These are phyloP conservation scores for Climacteris rufus DNA, from an alignment of 2,113 vertebrate genomes.

Conservation along the genomic window DNA sequence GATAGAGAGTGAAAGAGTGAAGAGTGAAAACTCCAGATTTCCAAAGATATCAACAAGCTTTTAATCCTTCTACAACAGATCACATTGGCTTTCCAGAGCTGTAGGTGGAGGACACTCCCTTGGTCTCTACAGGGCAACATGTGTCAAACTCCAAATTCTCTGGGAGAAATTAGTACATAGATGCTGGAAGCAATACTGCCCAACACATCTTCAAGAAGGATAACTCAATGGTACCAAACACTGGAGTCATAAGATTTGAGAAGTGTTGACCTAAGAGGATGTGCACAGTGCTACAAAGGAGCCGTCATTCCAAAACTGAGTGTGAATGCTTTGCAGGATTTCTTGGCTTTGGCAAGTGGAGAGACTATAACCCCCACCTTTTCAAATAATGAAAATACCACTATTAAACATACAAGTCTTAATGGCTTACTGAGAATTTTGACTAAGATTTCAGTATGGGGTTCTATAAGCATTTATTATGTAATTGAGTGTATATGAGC, in stretches of 20 bases:
- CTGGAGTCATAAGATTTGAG: fast-evolving
- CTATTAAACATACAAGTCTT: neutral
- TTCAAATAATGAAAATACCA: neutral
- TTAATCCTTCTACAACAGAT: neutral
- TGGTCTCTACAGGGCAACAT: neutral
- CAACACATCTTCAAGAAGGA: neutral
- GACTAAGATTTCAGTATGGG: neutral
- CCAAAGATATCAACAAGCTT: neutral
- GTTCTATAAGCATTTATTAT: neutral
- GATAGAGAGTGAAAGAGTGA: neutral
- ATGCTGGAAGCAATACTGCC: neutral
- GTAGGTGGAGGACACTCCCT: neutral
- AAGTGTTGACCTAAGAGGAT: neutral
- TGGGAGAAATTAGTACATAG: neutral
- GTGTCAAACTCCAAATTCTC: neutral
- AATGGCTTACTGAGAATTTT: neutral
- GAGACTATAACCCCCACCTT: too few species aligned
- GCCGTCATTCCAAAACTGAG: neutral
- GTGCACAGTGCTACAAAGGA: neutral
- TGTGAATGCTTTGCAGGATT: neutral
- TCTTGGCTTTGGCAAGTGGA: neutral
- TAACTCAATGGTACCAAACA: neutral
- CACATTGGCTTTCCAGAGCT: neutral
- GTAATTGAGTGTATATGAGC: neutral
- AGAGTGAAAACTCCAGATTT: neutral